A percentile compares a stretch with the other conserved stretches of the same genome.
Evolutionary conservation across 2,113 vertebrate genomes (phyloP).

Genomic region (Acinonyx jubatus): DNA sequence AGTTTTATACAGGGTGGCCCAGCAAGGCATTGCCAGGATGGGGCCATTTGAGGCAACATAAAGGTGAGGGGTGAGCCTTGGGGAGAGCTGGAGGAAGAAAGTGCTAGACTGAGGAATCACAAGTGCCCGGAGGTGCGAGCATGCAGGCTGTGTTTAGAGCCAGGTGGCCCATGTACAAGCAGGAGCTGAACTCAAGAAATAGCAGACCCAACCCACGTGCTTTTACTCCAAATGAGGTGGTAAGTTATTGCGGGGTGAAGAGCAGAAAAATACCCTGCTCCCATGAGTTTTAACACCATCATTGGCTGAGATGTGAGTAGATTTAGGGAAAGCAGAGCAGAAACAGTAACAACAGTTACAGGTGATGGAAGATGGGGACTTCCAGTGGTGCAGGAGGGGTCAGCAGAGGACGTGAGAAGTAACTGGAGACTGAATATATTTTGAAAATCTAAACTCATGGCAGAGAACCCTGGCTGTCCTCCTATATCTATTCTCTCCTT

Average conservation of each 20-base stretch:
- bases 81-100: too few species aligned
- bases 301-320: background rate
- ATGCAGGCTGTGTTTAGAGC: background rate
- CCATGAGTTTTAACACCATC: background rate
- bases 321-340: background rate
- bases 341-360: background rate
- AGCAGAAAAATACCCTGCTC: background rate
- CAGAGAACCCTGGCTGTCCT: background rate
- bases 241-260: background rate
- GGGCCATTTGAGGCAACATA: background rate
- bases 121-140: background rate
- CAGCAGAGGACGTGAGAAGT: background rate
- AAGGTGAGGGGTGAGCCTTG: background rate
- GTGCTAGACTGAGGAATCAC: fast-evolving
- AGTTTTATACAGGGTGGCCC: background rate
- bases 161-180: background rate
- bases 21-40: background rate
- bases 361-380: background rate
- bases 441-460: background rate
- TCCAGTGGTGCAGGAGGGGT: fast-evolving
- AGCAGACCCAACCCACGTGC: background rate
- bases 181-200: background rate
- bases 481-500: background rate
- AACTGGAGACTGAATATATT: background rate
- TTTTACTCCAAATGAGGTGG: background rate